Conservation (phyloP, 2,113 vertebrate genomes). For the Platysteira castanea region DNA sequence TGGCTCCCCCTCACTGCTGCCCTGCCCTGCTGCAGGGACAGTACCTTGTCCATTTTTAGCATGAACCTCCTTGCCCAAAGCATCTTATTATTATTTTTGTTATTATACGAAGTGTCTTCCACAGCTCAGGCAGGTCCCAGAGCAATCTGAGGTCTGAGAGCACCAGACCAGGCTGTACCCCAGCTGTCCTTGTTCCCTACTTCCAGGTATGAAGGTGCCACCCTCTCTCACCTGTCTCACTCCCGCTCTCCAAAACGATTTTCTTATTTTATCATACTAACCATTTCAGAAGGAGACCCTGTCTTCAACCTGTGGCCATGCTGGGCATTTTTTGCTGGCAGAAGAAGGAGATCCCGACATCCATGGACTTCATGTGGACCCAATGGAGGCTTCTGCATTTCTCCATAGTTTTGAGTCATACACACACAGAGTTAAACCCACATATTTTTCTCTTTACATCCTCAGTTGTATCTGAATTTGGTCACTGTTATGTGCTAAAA, state of each 20-base stretch:
- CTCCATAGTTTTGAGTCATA: background rate
- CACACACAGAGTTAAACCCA: background rate
- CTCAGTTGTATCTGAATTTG: background rate
- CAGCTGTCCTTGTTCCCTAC: background rate
- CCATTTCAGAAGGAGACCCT: background rate
- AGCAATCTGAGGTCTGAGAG: background rate
- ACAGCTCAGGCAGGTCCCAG: background rate
- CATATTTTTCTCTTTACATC: background rate
- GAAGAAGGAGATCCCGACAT: background rate
- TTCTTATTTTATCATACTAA: background rate
- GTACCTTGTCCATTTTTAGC: background rate
- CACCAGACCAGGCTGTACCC: background rate
- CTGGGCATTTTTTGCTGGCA: background rate
- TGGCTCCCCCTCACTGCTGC: background rate
- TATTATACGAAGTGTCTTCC: background rate
- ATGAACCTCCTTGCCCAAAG: background rate
- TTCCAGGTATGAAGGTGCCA: background rate
- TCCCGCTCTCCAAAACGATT: background rate
- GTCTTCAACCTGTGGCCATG: background rate
- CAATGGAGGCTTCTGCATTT: background rate
- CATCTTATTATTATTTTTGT: background rate
- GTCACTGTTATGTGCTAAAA: background rate
- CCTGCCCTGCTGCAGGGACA: background rate
- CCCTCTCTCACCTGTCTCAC: background rate
- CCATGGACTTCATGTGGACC: accelerated